Base-by-base conservation (phyloP, 2,113 vertebrate genomes). In the Strix uralensis region DNA sequence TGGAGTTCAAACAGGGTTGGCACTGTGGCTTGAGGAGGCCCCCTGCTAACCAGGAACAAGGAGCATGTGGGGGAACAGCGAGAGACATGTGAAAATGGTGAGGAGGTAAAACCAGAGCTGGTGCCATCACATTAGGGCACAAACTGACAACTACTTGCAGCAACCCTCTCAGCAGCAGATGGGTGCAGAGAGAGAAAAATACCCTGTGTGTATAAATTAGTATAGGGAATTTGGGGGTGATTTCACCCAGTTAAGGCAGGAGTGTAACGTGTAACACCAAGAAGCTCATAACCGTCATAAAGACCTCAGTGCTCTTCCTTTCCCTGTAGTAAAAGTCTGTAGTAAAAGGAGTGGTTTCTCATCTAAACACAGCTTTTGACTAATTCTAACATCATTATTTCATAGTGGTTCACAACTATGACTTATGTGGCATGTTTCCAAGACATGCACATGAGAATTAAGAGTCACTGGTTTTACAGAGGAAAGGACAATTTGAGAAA, bases 31-130 rank as follows among this genome's bases (percentile, higher is more conserved):
- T 38, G 18, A 78, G 55, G 17, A 63, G 90, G 4, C 8, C 78
- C 10, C 32, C n/a, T 46, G 18, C 17, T 65, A 23, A 89, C 46
- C 30, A 80, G 27, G 15, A 75, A n/a, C n/a, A 77, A 77, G 58
- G 17, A 82, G 10, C 11, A 47, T 2, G 1, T 38, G 44, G 4
- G 6, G 36, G 34, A 81, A 80, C 16, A 58, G 25, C 1, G 2
- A 71, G 17, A 70, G 4, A 47, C 7, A 38, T 0, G 1, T 46
- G 21, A 59, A 72, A 72, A 61, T 9, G 11, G 11, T 21, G 7
- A 78, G 34, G 32, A 78, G 25, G 7, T 38, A 81, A 89, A 92
- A 86, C 19, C 2, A 2, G 15, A 81, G 40, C 17, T 44, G 23
- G 27, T 8, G 7, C 46, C 5, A 7, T 13, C 34, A 34, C 15